Percentiles rank a stretch among this genome's conserved stretches.
Evolutionary conservation across 2,888 invertebrate species (phyloP).

Genomic region (Achlya flavicornis): DNA sequence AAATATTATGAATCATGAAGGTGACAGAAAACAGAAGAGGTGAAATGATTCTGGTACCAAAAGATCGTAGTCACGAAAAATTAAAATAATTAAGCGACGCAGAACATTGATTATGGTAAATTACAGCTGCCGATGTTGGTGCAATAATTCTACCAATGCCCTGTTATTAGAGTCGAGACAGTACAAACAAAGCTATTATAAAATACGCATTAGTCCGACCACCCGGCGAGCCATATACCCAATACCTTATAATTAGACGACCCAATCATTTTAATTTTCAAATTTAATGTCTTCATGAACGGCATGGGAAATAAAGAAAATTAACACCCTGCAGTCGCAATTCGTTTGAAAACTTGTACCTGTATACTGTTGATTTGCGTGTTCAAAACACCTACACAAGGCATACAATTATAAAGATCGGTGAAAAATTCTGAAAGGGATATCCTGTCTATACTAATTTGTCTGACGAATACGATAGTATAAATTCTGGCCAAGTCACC

Average conservation of each 20-base stretch:
- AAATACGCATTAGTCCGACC: slow-evolving; percentile 67
- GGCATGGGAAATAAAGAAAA: not conserved
- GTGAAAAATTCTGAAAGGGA: no score
- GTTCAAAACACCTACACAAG: no score
- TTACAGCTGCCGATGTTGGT: slow-evolving; percentile 57
- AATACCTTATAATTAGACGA: slow-evolving; percentile 1
- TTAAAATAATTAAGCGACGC: slow-evolving; percentile 44
- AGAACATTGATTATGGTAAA: slow-evolving; percentile 60
- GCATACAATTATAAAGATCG: no score
- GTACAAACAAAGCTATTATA: slow-evolving; percentile 70
- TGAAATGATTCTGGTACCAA: not conserved
- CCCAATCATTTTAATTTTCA: not conserved
- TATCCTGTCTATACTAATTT: no score
- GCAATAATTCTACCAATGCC: slow-evolving; percentile 70
- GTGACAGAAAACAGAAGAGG: no score
- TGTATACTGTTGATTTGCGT: no score
- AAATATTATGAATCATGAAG: no score
- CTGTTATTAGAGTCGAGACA: slow-evolving; percentile 66
- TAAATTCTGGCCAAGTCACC: no score
- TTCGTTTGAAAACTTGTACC: no score
- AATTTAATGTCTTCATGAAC: slow-evolving; percentile 9
- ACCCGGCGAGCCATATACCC: slow-evolving; percentile 40
- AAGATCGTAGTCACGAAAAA: slow-evolving; percentile 27
- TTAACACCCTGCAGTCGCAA: not conserved
- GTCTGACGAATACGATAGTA: no score